Conservation (phyloP, 2,888 invertebrate genomes). For the Pegoplata infirma region DNA sequence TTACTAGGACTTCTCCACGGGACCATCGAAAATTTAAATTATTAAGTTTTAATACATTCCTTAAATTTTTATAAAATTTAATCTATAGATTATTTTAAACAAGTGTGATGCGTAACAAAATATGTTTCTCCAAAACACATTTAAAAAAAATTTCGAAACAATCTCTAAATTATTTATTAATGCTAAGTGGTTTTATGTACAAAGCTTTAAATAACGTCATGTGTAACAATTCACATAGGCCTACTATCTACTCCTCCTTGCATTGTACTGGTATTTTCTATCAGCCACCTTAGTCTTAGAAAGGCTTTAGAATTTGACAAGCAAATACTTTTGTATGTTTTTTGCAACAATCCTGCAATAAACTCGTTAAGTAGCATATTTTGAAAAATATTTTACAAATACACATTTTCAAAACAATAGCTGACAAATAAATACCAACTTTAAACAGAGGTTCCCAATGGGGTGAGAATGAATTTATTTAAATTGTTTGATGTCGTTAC, state of each 20-base stretch:
- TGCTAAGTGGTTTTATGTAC: slow-evolving; percentile 29
- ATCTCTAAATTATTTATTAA: slow-evolving; percentile 54
- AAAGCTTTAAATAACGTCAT: slow-evolving; percentile 44
- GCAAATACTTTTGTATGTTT: slow-evolving; percentile 35
- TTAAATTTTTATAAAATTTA: no score
- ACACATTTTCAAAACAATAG: slow-evolving; percentile 7
- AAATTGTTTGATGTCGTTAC: no score
- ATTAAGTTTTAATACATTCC: no score
- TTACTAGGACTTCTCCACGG: no score
- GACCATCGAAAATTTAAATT: no score
- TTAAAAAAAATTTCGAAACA: neutral
- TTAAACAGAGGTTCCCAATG: no score
- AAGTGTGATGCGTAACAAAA: no score
- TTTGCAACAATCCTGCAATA: slow-evolving; percentile 31
- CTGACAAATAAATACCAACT: slow-evolving; percentile 35
- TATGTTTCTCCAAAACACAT: no score
- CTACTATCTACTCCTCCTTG: neutral
- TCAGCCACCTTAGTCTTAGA: slow-evolving; percentile 13
- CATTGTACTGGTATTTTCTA: neutral
- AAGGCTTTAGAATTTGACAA: slow-evolving; percentile 50
- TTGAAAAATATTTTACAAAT: slow-evolving; percentile 25
- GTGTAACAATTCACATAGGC: slow-evolving; percentile 45
- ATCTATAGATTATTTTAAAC: no score
- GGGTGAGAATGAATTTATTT: no score
- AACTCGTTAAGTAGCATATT: slow-evolving; percentile 36